These are phyloP conservation scores for Trichogramma dendrolimi DNA, from an alignment of 2,888 invertebrate species.

Conservation along the genomic window DNA sequence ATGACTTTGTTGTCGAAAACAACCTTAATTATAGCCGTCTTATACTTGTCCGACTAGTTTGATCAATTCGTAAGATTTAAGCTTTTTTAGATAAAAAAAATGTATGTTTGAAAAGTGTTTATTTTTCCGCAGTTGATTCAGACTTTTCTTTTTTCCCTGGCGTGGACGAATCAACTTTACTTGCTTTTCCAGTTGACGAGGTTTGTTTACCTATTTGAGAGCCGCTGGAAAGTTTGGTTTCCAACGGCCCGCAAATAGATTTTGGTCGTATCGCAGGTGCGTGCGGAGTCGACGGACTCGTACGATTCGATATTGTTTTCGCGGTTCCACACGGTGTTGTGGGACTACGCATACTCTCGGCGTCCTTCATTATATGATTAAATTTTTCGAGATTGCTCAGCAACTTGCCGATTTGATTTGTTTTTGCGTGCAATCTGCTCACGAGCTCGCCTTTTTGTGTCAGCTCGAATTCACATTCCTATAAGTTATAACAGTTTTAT, in stretches of 20 bases:
- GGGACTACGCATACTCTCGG: slow-evolving; percentile 51
- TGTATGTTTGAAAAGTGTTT: too few species aligned
- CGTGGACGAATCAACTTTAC: too few species aligned
- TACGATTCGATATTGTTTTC: slow-evolving; percentile 40
- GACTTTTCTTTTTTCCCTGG: too few species aligned
- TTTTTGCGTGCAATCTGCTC: slow-evolving; percentile 89
- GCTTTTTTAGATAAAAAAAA: too few species aligned
- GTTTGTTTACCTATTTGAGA: background rate
- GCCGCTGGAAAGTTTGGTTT: background rate
- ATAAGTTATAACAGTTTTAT: slow-evolving; percentile 43
- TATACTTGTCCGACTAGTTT: too few species aligned
- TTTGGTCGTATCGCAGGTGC: slow-evolving; percentile 12
- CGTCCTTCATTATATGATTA: slow-evolving; percentile 64
- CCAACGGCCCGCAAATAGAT: slow-evolving; percentile 15
- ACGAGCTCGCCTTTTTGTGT: slow-evolving; percentile 96
- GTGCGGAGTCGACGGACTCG: slow-evolving; percentile 39
- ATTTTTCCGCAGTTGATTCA: too few species aligned
- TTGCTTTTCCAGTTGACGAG: background rate
- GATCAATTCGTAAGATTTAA: too few species aligned
- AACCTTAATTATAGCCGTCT: too few species aligned
- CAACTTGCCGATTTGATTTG: slow-evolving; percentile 91
- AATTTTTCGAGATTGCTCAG: slow-evolving; percentile 86
- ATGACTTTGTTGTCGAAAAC: too few species aligned
- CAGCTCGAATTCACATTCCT: slow-evolving; percentile 93
- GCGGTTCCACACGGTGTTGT: slow-evolving; percentile 47